phyloP scores from a whole-genome alignment of 2,113 vertebrate species.

The Actenoides hombroni region DNA sequence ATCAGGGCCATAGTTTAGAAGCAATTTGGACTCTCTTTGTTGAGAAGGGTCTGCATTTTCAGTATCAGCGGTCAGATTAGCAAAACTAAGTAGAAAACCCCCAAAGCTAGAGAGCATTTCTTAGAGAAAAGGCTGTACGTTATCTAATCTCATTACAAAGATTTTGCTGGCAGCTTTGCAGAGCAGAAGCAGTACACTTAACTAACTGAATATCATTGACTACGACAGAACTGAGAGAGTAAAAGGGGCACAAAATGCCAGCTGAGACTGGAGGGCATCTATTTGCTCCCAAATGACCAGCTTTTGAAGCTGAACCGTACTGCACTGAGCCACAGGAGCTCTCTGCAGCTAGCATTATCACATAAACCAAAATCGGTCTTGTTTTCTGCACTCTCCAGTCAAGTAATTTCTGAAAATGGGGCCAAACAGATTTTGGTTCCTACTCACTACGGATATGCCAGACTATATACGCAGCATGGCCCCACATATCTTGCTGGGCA shows the following conservation, averaged over 20 bases:
- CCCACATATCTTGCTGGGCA: neutral
- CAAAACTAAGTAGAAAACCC: slow-evolving; percentile 21
- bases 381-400: neutral
- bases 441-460: neutral
- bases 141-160: slow-evolving; percentile 51
- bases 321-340: slow-evolving; percentile 29
- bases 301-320: neutral
- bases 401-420: slow-evolving; percentile 8
- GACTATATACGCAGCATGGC: neutral
- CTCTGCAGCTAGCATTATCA: slow-evolving; percentile 16
- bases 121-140: neutral
- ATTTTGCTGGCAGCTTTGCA: slow-evolving; percentile 28
- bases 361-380: neutral
- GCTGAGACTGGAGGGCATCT: slow-evolving; percentile 53
- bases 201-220: slow-evolving; percentile 41
- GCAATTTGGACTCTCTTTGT: neutral
- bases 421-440: neutral
- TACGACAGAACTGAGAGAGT: slow-evolving; percentile 53
- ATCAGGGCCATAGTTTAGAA: neutral
- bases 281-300: slow-evolving; percentile 23
- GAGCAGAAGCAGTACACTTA: slow-evolving; percentile 40
- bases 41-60: neutral
- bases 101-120: slow-evolving; percentile 41
- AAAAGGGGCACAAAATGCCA: slow-evolving; percentile 58
- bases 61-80: slow-evolving; percentile 16